Base-by-base conservation (phyloP, 2,113 vertebrate genomes). In the Cavia porcellus region DNA sequence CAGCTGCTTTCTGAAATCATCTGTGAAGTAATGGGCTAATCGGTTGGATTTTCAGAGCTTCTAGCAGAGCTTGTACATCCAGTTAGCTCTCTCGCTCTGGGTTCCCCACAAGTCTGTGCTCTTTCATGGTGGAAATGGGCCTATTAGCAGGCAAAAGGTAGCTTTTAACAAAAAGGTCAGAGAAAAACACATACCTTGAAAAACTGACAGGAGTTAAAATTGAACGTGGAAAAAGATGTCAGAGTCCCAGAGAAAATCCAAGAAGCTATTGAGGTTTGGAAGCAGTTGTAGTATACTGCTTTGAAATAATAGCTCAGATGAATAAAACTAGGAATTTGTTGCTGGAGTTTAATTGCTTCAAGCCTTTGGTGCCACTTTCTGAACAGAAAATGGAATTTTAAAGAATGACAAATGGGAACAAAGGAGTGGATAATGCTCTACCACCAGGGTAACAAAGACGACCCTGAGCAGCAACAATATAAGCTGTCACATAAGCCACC, bases 91-190 rank as follows among this genome's bases (percentile, higher is more conserved):
- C 25, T 25, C 79, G 75, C 7, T 86, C 74, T 84, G 42, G 42
- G 42, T 89, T 96, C 25, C 55, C 72, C n/a, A 90, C 61, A 90
- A 88, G 62, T 77, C 22, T 45, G 45, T 95, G 75, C 61, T 82
- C 80, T 96, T 89, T 82, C 64, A 82, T 35, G 75, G 75, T 4
- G 10, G 81, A 95, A 79, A 94, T 35, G 84, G 50, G 72, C 62
- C 47, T 87, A 20, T 96, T 95, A 90, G 75, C n/a, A 66, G 95
- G 52, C 45, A 91, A 97, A 80, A 79, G 74, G 62, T 47, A 50
- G 45, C 81, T 88, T 95, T 93, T 90, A 86, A 95, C 84, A 95
- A 84, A 97, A 90, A 96, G 42, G 62, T 84, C 86, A 94, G 80
- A 93, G 90, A 92, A 97, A 94, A 96, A 84, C 45, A 62, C 52